Evolutionary conservation across 1,140 invertebrate genomes (phyloP).

Genomic region (Solenopsis invicta): DNA sequence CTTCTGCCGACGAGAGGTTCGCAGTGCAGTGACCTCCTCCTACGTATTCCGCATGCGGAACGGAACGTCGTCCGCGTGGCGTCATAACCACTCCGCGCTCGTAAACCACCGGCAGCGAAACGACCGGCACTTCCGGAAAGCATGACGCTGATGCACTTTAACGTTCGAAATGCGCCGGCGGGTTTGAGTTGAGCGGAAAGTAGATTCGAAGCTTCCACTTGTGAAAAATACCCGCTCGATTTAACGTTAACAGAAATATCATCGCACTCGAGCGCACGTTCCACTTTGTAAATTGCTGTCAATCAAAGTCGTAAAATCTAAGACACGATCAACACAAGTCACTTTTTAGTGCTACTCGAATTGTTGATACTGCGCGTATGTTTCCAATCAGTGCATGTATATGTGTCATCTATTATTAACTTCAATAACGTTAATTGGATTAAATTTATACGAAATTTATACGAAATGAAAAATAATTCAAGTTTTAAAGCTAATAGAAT

Average conservation of each 20-base stretch:
- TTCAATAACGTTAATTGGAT: not conserved
- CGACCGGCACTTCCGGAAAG: constrained; percentile 75
- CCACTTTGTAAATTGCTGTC: not conserved
- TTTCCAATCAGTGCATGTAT: not conserved
- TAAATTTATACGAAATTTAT: not conserved
- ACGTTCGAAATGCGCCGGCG: constrained; percentile 31
- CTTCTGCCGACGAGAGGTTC: constrained; percentile 73
- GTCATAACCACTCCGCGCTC: constrained; percentile 69
- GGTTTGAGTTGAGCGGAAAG: not conserved
- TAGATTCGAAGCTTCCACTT: constrained; percentile 23
- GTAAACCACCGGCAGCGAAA: constrained; percentile 72
- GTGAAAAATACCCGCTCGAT: constrained; percentile 19
- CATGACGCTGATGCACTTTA: constrained; percentile 54
- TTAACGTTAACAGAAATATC: constrained; percentile 30
- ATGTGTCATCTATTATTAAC: not conserved
- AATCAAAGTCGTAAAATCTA: not conserved
- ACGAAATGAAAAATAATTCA: not conserved
- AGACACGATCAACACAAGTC: not conserved
- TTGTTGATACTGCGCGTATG: not conserved
- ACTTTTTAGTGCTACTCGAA: not conserved
- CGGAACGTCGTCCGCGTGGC: constrained; percentile 39
- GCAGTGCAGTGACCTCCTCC: constrained; percentile 76
- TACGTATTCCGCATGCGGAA: constrained; percentile 49
- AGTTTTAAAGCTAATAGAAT: not conserved
- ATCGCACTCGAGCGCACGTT: constrained; percentile 3